Conservation (phyloP, 2,888 invertebrate species). For the Norana najaformis region DNA sequence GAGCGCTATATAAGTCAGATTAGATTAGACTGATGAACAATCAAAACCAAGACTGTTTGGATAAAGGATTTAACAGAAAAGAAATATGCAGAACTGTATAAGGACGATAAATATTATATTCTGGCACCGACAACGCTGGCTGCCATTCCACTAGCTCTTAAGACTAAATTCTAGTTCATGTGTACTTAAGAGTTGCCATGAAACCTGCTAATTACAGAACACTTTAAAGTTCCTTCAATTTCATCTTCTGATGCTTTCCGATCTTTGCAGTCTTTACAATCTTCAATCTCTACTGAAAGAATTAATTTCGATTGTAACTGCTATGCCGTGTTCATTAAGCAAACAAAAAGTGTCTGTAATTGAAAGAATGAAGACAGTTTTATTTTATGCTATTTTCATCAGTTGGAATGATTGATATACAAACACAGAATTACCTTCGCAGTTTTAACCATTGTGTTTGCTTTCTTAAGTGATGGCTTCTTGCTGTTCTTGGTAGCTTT, state of each 20-base stretch:
- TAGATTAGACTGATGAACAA: neutral
- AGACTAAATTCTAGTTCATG: no score
- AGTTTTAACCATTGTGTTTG: constrained; percentile 17
- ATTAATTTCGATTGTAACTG: neutral
- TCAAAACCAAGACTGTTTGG: no score
- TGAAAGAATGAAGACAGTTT: neutral
- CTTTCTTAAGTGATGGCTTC: constrained; percentile 19
- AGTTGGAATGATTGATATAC: no score
- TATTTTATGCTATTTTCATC: neutral
- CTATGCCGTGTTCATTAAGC: no score
- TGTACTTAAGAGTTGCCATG: no score
- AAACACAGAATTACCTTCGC: no score
- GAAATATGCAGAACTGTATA: neutral
- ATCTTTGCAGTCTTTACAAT: neutral
- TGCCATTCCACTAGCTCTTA: no score
- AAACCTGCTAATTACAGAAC: neutral
- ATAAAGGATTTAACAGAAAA: no score
- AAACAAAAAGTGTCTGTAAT: neutral
- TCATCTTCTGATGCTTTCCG: no score
- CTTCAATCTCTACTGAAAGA: neutral
- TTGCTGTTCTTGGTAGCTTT: neutral
- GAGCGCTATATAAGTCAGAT: no score
- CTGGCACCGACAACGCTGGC: no score
- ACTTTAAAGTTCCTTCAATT: neutral
- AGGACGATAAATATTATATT: no score